Conservation (phyloP, 2,888 invertebrate genomes). For the Parnassius glacialis region DNA sequence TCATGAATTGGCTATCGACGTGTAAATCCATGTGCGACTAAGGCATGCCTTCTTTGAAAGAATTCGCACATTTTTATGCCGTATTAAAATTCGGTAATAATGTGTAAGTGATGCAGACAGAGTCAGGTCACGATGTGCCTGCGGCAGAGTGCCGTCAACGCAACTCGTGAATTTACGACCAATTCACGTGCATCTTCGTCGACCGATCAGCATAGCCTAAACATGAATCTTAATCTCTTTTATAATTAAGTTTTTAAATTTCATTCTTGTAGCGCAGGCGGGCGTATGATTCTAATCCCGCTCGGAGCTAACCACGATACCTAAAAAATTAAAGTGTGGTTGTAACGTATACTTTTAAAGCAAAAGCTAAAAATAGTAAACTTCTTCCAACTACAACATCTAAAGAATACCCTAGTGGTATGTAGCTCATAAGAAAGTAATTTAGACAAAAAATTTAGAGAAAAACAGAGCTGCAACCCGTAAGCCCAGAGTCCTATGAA, state of each 20-base stretch:
- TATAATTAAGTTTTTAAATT: conserved; percentile 13
- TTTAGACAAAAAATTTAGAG: too few relatives aligned
- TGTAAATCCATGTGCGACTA: conserved; percentile 72
- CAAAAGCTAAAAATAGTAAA: too few relatives aligned
- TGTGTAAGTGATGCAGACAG: conserved; percentile 60
- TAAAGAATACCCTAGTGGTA: too few relatives aligned
- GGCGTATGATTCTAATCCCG: too few relatives aligned
- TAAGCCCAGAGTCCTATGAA: too few relatives aligned
- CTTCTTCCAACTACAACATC: too few relatives aligned
- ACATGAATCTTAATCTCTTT: conserved; percentile 43
- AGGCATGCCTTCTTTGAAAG: conserved; percentile 62
- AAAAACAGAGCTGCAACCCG: too few relatives aligned
- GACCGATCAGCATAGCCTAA: conserved; percentile 41
- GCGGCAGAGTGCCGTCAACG: conserved; percentile 67
- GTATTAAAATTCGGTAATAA: conserved; percentile 77
- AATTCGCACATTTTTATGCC: conserved; percentile 74
- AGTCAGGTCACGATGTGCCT: conserved; percentile 73
- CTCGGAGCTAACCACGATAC: too few relatives aligned
- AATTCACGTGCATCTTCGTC: conserved; percentile 51
- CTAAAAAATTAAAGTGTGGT: too few relatives aligned
- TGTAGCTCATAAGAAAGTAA: too few relatives aligned
- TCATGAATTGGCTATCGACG: conserved; percentile 70
- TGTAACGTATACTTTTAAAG: too few relatives aligned
- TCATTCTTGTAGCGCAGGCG: neutral
- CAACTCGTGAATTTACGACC: conserved; percentile 67